Base-by-base conservation (phyloP, 2,888 invertebrate genomes). In the Coleophora deauratella region DNA sequence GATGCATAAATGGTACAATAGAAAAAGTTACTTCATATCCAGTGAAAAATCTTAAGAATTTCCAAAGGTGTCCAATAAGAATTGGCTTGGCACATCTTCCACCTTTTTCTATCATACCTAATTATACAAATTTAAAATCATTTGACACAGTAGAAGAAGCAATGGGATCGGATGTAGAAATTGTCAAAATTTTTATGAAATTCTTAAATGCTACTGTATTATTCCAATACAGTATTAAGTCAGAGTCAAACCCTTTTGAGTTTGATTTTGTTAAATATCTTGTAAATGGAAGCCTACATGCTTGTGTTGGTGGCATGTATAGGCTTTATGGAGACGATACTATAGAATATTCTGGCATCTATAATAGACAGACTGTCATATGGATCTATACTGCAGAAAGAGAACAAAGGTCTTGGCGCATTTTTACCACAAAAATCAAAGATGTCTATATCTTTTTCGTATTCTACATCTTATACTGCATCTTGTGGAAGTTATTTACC, bases 271-370 rank as follows among this genome's bases (percentile, higher is more conserved):
- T 78, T 15, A 34, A 57, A 1, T 63, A 62, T n/a, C 4, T 84
- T 1, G 7, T 54, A 2, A 76, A 82, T 45, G 74, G 70, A 2
- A 74, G 64, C 28, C 48, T 82, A 2, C 78, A 84, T 33, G 51
- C 57, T 0, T 69, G 69, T 37, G 76, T 72, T 8, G 81, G 84
- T 0, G 82, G 81, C 0, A 48, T 74, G 0, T 78, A 74, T 28
- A 62, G 72, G 43, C 47, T 71, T 2, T 79, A 66, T 32, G 76
- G 72, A 7, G 62, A 74, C n/a, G 62, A 74, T n/a, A 2, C 44
- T 0, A 69, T 82, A 0, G 63, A 59, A 3, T 84, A 81, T 45
- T 78, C 80, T 1, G 81, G 81, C 0, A 42, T 67, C 1, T 81
- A 82, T 41, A 54, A 55, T 0, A 55, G 61, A 13, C 76, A 80